These are phyloP conservation scores for Drosophila picticornis DNA, from an alignment of 2,888 invertebrate genomes.

Conservation along the genomic window DNA sequence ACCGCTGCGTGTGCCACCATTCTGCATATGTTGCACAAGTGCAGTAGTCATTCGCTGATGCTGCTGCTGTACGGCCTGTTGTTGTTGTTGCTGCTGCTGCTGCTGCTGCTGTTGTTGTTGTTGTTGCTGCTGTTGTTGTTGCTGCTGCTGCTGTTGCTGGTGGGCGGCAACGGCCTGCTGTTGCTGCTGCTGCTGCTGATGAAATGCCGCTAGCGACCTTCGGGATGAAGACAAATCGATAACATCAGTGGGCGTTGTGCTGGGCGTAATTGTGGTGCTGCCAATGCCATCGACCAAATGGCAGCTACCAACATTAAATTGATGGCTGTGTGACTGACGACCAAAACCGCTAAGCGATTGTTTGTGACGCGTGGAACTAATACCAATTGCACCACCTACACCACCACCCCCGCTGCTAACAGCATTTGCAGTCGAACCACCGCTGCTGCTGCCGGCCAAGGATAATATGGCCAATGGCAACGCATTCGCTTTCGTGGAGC, in stretches of 20 bases:
- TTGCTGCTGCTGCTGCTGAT: slow-evolving; percentile 81
- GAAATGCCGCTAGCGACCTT: slow-evolving; percentile 84
- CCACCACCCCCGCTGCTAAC: slow-evolving; percentile 11
- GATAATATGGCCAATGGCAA: slow-evolving; percentile 70
- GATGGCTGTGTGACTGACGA: slow-evolving; percentile 72
- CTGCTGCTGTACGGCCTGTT: slow-evolving; percentile 69
- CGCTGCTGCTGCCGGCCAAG: slow-evolving; percentile 36
- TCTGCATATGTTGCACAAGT: slow-evolving; percentile 71
- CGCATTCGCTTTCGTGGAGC: slow-evolving; percentile 81
- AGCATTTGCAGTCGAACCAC: slow-evolving; percentile 1
- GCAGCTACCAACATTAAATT: slow-evolving; percentile 55
- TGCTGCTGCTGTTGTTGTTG: slow-evolving; percentile 74
- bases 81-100: slow-evolving; percentile 67
- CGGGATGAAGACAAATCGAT: slow-evolving; percentile 87
- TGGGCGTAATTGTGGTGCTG: slow-evolving; percentile 71
- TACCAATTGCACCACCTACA: slow-evolving; percentile 24
- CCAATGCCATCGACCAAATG: slow-evolving; percentile 45
- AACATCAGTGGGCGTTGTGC: slow-evolving; percentile 84
- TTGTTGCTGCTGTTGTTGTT: slow-evolving; percentile 79
- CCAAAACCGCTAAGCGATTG: slow-evolving; percentile 47
- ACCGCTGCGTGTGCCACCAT: slow-evolving; percentile 53
- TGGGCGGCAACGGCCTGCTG: slow-evolving; percentile 72
- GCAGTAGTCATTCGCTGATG: slow-evolving; percentile 76
- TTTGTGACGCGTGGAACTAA: slow-evolving; percentile 48
- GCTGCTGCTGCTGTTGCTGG: slow-evolving; percentile 73